Percentiles rank a stretch among this genome's conserved stretches.
Evolutionary conservation across 2,888 invertebrate genomes (phyloP).

Genomic region (Galerucella calmariensis): DNA sequence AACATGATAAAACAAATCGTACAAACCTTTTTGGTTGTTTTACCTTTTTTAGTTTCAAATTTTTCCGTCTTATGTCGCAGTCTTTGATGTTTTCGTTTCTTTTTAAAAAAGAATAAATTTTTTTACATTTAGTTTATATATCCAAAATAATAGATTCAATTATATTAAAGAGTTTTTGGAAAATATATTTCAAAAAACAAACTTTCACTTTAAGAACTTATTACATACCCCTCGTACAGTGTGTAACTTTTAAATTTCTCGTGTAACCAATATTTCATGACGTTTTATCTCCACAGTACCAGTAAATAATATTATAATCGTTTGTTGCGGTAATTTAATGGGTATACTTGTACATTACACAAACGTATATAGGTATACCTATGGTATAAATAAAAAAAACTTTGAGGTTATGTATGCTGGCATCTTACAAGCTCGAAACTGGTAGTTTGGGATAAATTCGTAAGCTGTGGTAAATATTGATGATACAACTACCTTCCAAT

Average conservation of each 20-base stretch:
- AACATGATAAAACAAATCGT: no score
- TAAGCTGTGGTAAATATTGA: conserved; percentile 8
- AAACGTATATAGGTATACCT: neutral
- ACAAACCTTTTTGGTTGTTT: no score
- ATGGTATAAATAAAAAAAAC: neutral
- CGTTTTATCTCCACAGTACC: neutral
- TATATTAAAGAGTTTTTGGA: no score
- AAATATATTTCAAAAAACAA: no score
- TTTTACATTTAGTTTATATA: no score
- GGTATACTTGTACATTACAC: neutral
- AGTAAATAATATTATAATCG: neutral
- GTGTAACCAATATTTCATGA: neutral
- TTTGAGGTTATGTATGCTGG: conserved; percentile 18
- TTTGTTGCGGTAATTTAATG: neutral
- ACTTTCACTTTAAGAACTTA: neutral
- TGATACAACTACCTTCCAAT: neutral
- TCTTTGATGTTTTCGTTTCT: no score
- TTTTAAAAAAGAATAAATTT: no score
- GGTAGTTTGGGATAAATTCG: conserved; percentile 22
- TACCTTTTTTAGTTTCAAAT: no score
- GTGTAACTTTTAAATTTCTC: neutral
- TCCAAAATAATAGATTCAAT: no score
- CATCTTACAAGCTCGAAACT: conserved; percentile 20
- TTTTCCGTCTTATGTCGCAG: no score
- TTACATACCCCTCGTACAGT: neutral